These are phyloP conservation scores for Sebastolobus alascanus DNA, from an alignment of 2,797 vertebrate species.

Conservation along the genomic window DNA sequence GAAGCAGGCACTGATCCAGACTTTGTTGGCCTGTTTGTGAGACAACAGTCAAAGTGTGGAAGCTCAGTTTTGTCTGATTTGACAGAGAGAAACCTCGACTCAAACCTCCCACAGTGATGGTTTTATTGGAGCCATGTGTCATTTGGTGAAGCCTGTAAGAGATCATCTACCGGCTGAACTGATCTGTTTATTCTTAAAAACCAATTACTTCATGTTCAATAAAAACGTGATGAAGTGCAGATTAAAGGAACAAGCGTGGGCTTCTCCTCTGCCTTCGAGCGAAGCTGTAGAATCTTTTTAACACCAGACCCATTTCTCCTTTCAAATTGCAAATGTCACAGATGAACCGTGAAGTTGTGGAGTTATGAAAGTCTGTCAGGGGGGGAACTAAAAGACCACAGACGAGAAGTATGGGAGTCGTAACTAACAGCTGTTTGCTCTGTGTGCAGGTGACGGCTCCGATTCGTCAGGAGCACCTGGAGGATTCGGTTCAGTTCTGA, in stretches of 20 bases:
- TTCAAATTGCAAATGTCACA: slow-evolving; percentile 40
- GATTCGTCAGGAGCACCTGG: background rate
- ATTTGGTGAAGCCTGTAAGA: background rate
- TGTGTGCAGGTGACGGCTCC: background rate
- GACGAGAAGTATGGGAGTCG: background rate
- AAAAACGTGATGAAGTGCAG: slow-evolving; percentile 49
- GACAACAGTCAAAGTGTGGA: background rate
- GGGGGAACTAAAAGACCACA: background rate
- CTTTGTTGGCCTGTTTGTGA: no score
- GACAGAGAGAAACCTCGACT: background rate
- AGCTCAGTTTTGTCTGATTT: background rate
- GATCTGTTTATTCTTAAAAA: slow-evolving; percentile 46
- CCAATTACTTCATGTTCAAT: slow-evolving; percentile 46
- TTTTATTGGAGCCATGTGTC: slow-evolving; percentile 19
- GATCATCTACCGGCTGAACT: slow-evolving; percentile 19
- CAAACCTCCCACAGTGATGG: background rate
- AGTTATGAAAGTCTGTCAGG: slow-evolving; percentile 35
- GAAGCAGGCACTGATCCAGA: slow-evolving; percentile 1
- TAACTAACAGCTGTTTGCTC: background rate
- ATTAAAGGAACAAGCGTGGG: slow-evolving; percentile 46
- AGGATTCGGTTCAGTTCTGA: background rate
- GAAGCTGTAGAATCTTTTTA: slow-evolving; percentile 18
- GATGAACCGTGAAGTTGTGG: slow-evolving; percentile 23
- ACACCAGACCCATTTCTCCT: slow-evolving; percentile 1
- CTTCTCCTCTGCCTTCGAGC: slow-evolving; percentile 23